These are phyloP conservation scores for Ectobius pallidus DNA, from an alignment of 2,888 invertebrate species.

Conservation along the genomic window DNA sequence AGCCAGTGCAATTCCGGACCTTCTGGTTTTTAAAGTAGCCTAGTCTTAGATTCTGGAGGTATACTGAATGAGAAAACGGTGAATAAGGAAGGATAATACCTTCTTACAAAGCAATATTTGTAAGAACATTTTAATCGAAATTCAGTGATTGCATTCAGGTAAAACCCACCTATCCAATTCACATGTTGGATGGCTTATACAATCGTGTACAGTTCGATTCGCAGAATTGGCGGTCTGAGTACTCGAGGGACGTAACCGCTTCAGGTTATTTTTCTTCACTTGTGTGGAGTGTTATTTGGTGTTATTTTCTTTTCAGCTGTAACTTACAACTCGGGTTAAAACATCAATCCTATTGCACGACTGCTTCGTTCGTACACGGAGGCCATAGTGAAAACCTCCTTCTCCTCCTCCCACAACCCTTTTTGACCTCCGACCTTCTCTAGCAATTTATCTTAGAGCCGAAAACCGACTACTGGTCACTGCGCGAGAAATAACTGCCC, in stretches of 20 bases:
- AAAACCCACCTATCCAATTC: not conserved
- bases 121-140: too few species aligned
- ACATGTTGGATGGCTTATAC: slow-evolving; percentile 8
- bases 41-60: too few species aligned
- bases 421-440: slow-evolving; percentile 41
- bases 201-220: slow-evolving; percentile 2
- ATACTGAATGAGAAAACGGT: too few species aligned
- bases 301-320: slow-evolving; percentile 44
- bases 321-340: slow-evolving; percentile 40
- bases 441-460: slow-evolving; percentile 41
- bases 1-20: too few species aligned
- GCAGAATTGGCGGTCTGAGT: not conserved
- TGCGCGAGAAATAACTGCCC: slow-evolving; percentile 41
- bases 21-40: too few species aligned
- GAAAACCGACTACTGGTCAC: slow-evolving; percentile 42
- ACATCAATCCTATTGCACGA: slow-evolving; percentile 42
- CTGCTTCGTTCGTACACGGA: slow-evolving; percentile 16
- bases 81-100: too few species aligned
- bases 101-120: too few species aligned
- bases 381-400: slow-evolving; percentile 31
- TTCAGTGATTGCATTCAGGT: too few species aligned
- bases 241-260: slow-evolving; percentile 9
- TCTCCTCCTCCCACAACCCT: slow-evolving; percentile 16
- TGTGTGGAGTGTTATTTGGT: slow-evolving; percentile 41
- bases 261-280: slow-evolving; percentile 27